Conservation (phyloP, 2,888 invertebrate species). For the Protula sp. region DNA sequence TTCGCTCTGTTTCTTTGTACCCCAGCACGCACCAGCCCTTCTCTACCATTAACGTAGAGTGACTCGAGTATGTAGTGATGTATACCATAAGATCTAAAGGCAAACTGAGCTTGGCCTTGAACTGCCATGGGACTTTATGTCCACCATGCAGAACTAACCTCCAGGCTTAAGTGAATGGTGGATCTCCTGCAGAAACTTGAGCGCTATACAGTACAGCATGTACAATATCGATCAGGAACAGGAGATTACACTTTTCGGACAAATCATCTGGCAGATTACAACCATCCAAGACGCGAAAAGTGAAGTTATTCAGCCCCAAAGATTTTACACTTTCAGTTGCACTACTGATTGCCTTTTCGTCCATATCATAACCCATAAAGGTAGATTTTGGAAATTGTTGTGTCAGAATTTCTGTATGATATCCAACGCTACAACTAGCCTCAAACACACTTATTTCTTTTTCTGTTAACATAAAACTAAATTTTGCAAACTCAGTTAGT, state of each 20-base stretch:
- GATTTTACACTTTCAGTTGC: not conserved
- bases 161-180: slow-evolving; percentile 6
- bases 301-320: not conserved
- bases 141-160: slow-evolving; percentile 7
- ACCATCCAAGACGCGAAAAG: slow-evolving; percentile 5
- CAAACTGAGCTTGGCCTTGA: not conserved
- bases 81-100: slow-evolving; percentile 1
- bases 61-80: slow-evolving; percentile 12
- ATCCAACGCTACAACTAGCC: slow-evolving; percentile 4
- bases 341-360: slow-evolving; percentile 4
- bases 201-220: slow-evolving; percentile 11
- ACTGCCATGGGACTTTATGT: slow-evolving; percentile 3
- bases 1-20: slow-evolving; percentile 3
- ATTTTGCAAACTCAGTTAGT: too few species aligned
- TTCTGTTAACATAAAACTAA: too few species aligned
- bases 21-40: slow-evolving; percentile 12
- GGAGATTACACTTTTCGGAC: slow-evolving; percentile 5
- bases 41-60: slow-evolving; percentile 1
- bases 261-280: slow-evolving; percentile 7
- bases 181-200: slow-evolving; percentile 6
- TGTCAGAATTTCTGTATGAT: not conserved
- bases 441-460: slow-evolving; percentile 1
- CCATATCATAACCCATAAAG: slow-evolving; percentile 7
- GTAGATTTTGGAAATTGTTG: slow-evolving; percentile 4
- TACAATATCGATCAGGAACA: slow-evolving; percentile 1